Percentiles rank a stretch among this genome's conserved stretches.
phyloP scores from a whole-genome alignment of 1,140 invertebrate genomes.

The Pollicipes pollicipes region DNA sequence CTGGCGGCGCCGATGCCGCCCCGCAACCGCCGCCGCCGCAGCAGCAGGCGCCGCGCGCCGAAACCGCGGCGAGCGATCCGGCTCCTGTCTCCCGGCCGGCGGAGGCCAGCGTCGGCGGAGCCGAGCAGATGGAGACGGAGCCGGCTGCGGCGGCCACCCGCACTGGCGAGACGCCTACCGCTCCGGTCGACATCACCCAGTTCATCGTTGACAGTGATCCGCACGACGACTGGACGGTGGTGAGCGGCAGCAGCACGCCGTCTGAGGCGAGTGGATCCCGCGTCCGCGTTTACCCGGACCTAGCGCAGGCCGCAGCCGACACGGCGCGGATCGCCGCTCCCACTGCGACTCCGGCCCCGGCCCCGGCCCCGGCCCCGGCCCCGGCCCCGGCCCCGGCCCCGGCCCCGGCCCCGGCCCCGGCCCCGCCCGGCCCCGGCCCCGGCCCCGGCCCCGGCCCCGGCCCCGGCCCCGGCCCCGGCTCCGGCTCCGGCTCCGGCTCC shows the following conservation, averaged over 20 bases:
- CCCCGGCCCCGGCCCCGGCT: neutral
- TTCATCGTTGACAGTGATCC: conserved; percentile 3
- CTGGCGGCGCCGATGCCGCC: no score
- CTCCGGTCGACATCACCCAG: neutral
- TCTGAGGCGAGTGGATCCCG: neutral
- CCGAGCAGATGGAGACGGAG: conserved; percentile 1
- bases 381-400: conserved; percentile 4
- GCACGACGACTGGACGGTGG: conserved; percentile 19
- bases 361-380: conserved; percentile 1
- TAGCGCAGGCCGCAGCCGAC: neutral
- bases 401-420: conserved; percentile 7
- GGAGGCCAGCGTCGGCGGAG: neutral
- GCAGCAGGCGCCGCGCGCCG: conserved; percentile 38
- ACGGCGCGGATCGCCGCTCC: neutral
- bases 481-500: conserved; percentile 4
- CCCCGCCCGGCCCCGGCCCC: conserved; percentile 11
- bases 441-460: conserved; percentile 17
- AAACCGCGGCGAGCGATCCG: conserved; percentile 67
- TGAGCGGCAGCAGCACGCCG: conserved; percentile 10
- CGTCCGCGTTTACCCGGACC: neutral
- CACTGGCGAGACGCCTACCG: conserved; percentile 9
- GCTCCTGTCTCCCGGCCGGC: conserved; percentile 34
- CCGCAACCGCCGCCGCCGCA: conserved; percentile 41
- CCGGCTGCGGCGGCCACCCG: conserved; percentile 7
- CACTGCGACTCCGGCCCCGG: conserved; percentile 28